These are phyloP conservation scores for Apantesis nais DNA, from an alignment of 2,888 invertebrate genomes.

Conservation along the genomic window DNA sequence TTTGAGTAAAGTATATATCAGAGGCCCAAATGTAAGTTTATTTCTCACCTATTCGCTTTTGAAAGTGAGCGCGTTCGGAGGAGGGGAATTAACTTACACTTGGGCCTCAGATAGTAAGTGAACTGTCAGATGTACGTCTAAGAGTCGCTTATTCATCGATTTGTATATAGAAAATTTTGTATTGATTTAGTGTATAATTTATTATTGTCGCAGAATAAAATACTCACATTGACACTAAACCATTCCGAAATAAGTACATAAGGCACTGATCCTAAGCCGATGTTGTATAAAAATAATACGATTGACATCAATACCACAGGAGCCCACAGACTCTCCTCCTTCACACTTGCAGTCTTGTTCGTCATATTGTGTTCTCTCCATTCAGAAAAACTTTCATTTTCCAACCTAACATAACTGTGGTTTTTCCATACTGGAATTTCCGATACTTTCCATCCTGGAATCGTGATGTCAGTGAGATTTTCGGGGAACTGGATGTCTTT, in stretches of 20 bases:
- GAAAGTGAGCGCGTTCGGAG: too few species aligned
- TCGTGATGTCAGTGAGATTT: constrained; percentile 41
- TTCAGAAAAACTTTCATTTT: constrained; percentile 49
- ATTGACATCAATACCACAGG: constrained; percentile 72
- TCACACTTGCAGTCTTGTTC: constrained; percentile 45
- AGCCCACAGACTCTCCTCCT: constrained; percentile 64
- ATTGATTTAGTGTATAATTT: not conserved
- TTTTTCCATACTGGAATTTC: constrained; percentile 45
- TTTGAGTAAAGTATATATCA: too few species aligned
- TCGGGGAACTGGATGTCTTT: constrained; percentile 42
- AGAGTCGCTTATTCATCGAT: too few species aligned
- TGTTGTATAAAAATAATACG: constrained; percentile 76
- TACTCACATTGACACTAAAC: constrained; percentile 78
- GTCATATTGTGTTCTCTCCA: constrained; percentile 52
- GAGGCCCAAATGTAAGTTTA: too few species aligned
- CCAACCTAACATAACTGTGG: constrained; percentile 47
- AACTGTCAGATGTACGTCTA: too few species aligned
- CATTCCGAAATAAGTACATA: constrained; percentile 77
- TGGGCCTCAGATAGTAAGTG: too few species aligned
- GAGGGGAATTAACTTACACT: too few species aligned
- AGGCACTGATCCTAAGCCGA: constrained; percentile 81
- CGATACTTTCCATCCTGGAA: constrained; percentile 37
- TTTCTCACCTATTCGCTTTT: too few species aligned
- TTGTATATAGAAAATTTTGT: not conserved
- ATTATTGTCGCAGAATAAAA: not conserved